Evolutionary conservation across 2,113 vertebrate species (phyloP).

Genomic region (Brienomyrus longianalis): DNA sequence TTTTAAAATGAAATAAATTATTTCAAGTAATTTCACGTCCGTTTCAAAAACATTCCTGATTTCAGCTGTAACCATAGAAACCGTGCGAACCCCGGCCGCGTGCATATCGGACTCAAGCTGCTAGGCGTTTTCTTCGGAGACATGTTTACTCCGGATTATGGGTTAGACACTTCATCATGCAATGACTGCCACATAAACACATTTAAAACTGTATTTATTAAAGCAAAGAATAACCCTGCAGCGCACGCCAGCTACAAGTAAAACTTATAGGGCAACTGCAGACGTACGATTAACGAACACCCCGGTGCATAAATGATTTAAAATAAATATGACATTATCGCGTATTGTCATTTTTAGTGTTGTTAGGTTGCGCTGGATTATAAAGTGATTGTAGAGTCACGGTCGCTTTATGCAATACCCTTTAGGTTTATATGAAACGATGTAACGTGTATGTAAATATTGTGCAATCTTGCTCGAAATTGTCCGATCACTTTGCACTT

Average conservation of each 20-base stretch:
- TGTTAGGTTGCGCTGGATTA: background rate
- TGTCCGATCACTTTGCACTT: background rate
- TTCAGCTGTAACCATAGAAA: conserved; percentile 4
- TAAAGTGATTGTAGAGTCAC: background rate
- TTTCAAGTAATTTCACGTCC: background rate
- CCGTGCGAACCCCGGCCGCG: background rate
- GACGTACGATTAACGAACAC: background rate
- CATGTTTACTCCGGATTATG: background rate
- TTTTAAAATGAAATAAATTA: background rate
- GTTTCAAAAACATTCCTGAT: background rate
- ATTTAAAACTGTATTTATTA: background rate
- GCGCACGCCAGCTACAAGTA: background rate
- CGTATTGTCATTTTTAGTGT: background rate
- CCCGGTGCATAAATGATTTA: background rate
- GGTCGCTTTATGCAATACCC: background rate
- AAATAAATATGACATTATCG: background rate
- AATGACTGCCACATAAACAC: background rate
- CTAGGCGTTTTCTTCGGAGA: background rate
- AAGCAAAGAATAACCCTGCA: background rate
- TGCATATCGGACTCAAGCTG: background rate
- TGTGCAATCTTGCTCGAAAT: background rate
- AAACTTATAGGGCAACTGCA: background rate
- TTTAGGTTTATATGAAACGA: background rate
- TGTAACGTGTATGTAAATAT: background rate
- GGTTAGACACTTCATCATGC: background rate